These are phyloP conservation scores for Acipenser oxyrinchus DNA, from an alignment of 2,797 vertebrate species.

Conservation along the genomic window DNA sequence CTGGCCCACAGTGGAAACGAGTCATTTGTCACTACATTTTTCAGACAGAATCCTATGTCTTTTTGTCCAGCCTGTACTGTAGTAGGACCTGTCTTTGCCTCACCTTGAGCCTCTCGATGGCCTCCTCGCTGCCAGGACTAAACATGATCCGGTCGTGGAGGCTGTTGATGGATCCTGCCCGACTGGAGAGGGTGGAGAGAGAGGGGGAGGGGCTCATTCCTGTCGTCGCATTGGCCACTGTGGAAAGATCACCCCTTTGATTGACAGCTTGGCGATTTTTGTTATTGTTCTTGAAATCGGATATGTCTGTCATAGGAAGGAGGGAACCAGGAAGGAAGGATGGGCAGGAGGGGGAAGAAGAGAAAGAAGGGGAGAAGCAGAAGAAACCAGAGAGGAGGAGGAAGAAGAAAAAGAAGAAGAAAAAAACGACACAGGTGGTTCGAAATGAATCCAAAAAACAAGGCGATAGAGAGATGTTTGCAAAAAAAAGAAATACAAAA, in stretches of 20 bases:
- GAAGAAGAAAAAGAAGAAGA: constrained; percentile 37
- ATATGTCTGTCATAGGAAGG: constrained; percentile 60
- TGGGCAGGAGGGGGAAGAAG: constrained; percentile 37
- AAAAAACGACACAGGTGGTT: constrained; percentile 56
- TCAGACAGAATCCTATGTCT: too few relatives aligned
- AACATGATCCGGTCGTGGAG: constrained; percentile 94
- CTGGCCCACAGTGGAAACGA: too few relatives aligned
- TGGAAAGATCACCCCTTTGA: constrained; percentile 88
- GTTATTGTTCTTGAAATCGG: constrained; percentile 84
- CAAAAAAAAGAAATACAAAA: too few relatives aligned
- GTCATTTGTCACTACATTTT: too few relatives aligned
- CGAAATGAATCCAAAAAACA: constrained; percentile 37
- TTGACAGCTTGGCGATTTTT: constrained; percentile 68
- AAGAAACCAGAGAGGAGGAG: constrained; percentile 26
- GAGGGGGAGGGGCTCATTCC: constrained; percentile 94
- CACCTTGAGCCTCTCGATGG: constrained; percentile 94
- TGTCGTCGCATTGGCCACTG: constrained; percentile 94
- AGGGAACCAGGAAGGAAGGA: constrained; percentile 34
- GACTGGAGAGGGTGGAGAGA: constrained; percentile 86
- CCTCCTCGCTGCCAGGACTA: constrained; percentile 89
- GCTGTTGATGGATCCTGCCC: constrained; percentile 84
- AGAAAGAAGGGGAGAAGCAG: constrained; percentile 40
- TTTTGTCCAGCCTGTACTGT: too few relatives aligned
- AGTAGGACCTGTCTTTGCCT: constrained; percentile 14
- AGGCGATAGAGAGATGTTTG: too few relatives aligned